Evolutionary conservation across 1,140 invertebrate genomes (phyloP).

Genomic region (Rhagoletis pomonella): DNA sequence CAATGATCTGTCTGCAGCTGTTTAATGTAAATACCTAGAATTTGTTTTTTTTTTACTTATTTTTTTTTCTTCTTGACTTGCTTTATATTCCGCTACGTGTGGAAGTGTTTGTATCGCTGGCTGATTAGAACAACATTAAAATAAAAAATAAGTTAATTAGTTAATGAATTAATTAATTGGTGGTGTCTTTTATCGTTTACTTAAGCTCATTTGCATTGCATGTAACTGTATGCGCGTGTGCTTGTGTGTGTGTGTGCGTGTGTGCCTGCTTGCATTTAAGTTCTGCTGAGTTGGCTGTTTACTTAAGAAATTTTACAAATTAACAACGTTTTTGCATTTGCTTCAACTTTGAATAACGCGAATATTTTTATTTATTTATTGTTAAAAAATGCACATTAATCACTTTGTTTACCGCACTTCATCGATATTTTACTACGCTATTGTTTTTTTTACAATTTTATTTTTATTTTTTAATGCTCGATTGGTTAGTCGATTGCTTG

Average conservation of each 20-base stretch:
- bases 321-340: background rate
- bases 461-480: conserved; percentile 31
- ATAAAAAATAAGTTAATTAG: conserved; percentile 23
- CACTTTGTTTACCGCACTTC: conserved; percentile 6
- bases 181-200: conserved; percentile 7
- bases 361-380: background rate
- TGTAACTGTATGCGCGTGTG: conserved; percentile 3
- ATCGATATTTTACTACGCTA: background rate
- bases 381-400: conserved; percentile 1
- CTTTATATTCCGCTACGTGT: background rate
- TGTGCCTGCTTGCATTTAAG: background rate
- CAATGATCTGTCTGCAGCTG: background rate
- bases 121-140: background rate
- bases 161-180: conserved; percentile 30
- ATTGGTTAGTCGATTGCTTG: background rate
- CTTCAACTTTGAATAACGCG: background rate
- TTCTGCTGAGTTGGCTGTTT: conserved; percentile 6
- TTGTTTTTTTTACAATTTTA: background rate
- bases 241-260: conserved; percentile 13
- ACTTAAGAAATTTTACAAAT: background rate
- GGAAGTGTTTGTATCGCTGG: background rate
- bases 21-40: conserved; percentile 33
- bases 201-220: background rate
- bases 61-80: background rate
- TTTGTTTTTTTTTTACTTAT: background rate